Evolutionary conservation across 1,140 invertebrate species (phyloP).

Genomic region (Drosophila pseudoananassae): DNA sequence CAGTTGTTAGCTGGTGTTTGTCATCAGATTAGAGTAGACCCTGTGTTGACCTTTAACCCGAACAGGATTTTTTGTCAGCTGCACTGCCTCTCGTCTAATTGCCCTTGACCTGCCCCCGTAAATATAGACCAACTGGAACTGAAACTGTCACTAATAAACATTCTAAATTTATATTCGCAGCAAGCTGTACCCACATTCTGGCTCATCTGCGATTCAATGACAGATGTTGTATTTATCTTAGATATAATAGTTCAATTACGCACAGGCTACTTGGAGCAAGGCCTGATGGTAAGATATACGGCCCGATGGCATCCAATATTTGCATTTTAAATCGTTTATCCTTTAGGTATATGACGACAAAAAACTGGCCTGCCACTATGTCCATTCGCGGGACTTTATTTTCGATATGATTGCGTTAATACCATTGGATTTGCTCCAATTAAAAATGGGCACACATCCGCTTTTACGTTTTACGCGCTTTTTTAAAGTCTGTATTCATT

Average conservation of each 20-base stretch:
- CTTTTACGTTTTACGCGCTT: constrained; percentile 93
- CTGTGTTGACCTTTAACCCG: constrained; percentile 64
- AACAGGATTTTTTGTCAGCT: constrained; percentile 38
- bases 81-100: constrained; percentile 54
- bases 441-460: constrained; percentile 91
- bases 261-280: constrained; percentile 98
- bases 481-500: constrained; percentile 87
- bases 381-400: constrained; percentile 93
- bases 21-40: constrained; percentile 65
- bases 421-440: constrained; percentile 94
- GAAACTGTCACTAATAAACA: constrained; percentile 8
- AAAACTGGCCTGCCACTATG: constrained; percentile 95
- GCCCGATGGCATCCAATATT: too few relatives aligned
- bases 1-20: constrained; percentile 69
- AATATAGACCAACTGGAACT: constrained; percentile 37
- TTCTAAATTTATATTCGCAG: constrained; percentile 78
- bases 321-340: constrained; percentile 86
- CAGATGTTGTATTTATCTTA: constrained; percentile 93
- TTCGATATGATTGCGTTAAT: constrained; percentile 93
- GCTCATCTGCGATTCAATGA: constrained; percentile 92
- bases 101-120: constrained; percentile 57
- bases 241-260: constrained; percentile 96
- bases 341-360: constrained; percentile 91
- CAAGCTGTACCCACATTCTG: constrained; percentile 89
- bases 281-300: constrained; percentile 89